A percentile compares a stretch with the other conserved stretches of the same genome.
Conservation (phyloP, 1,140 invertebrate species). For the Thrips palmi region DNA sequence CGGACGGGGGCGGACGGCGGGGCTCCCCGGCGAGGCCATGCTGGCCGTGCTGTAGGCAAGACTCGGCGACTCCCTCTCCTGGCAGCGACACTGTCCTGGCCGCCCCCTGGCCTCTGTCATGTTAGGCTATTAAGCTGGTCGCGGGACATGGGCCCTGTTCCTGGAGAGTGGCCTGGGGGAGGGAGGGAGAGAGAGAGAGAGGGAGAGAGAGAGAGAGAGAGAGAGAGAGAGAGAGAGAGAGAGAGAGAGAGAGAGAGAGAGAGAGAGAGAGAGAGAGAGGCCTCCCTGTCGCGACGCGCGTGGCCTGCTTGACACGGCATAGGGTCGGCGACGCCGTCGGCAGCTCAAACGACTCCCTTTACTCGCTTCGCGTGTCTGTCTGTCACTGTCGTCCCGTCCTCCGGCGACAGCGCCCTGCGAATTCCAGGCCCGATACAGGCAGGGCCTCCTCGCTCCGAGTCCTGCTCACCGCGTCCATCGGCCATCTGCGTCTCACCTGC, state of each 20-base stretch:
- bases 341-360: background rate
- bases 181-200: background rate
- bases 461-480: too few relatives aligned
- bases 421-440: slow-evolving; percentile 10
- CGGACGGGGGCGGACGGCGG: too few relatives aligned
- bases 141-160: too few relatives aligned
- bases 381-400: background rate
- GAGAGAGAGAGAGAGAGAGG: slow-evolving; percentile 7
- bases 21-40: too few relatives aligned
- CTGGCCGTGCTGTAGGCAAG: too few relatives aligned
- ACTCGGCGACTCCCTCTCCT: too few relatives aligned
- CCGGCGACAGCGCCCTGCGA: slow-evolving; percentile 4
- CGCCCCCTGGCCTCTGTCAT: too few relatives aligned
- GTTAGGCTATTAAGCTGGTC: too few relatives aligned
- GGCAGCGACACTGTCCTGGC: too few relatives aligned
- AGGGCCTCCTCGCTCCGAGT: slow-evolving; percentile 8
- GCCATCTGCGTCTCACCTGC: too few relatives aligned
- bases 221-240: background rate
- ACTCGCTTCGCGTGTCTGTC: background rate
- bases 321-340: background rate
- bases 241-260: slow-evolving; percentile 6
- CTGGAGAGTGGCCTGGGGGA: background rate
- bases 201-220: slow-evolving; percentile 8
- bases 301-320: background rate
- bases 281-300: background rate